phyloP scores from a whole-genome alignment of 2,797 vertebrate genomes.

The Oreortyx pictus region DNA sequence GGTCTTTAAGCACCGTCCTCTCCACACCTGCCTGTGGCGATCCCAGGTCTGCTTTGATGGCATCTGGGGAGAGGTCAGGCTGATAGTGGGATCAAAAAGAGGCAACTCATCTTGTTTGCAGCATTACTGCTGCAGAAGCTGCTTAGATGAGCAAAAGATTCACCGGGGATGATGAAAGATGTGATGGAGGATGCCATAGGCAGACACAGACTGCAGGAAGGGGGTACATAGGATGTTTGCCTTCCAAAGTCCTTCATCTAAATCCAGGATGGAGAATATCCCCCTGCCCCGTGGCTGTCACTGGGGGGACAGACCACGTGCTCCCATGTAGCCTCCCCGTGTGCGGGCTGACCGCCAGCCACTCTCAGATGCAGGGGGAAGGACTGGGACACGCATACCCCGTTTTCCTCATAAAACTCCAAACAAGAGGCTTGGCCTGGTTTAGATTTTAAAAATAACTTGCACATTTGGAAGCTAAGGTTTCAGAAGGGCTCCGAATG shows the following conservation, averaged over 20 bases:
- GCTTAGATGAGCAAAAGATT: background rate
- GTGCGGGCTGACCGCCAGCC: background rate
- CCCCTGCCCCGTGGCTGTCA: background rate
- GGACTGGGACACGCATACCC: background rate
- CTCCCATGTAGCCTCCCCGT: rapidly evolving
- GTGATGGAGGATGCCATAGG: background rate
- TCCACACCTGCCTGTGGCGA: background rate
- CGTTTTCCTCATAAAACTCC: slow-evolving; percentile 38
- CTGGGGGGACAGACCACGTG: background rate
- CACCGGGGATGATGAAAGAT: background rate
- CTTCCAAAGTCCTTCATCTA: background rate
- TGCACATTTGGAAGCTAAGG: slow-evolving; percentile 66
- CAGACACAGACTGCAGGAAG: background rate
- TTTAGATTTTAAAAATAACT: slow-evolving; percentile 74
- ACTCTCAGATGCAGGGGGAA: background rate
- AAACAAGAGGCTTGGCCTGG: slow-evolving; percentile 52
- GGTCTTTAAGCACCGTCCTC: background rate
- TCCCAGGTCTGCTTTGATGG: background rate
- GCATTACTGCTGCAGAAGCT: background rate
- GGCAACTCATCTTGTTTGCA: background rate
- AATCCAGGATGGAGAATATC: background rate
- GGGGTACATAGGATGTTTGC: background rate
- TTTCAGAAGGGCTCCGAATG: slow-evolving; percentile 55
- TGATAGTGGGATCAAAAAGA: background rate
- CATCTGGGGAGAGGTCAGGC: background rate